Evolutionary conservation across 1,140 invertebrate genomes (phyloP).

Genomic region (Mya arenaria): DNA sequence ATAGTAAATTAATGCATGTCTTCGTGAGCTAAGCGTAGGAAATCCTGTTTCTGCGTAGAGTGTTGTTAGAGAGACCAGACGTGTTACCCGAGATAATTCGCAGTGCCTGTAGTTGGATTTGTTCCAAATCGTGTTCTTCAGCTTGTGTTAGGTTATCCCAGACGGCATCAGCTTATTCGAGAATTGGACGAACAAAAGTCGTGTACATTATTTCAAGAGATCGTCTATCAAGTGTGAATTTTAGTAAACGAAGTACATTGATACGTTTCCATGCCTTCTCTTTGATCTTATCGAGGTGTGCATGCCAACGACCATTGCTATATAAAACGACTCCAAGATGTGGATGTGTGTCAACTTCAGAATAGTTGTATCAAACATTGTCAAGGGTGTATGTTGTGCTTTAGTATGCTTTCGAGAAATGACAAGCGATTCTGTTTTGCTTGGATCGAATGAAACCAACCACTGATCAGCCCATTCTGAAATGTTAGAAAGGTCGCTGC

Average conservation of each 20-base stretch:
- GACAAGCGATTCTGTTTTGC: slow-evolving; percentile 19
- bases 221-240: background rate
- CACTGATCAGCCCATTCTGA: slow-evolving; percentile 16
- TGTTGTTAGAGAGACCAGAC: too few species aligned
- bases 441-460: slow-evolving; percentile 27
- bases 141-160: too few species aligned
- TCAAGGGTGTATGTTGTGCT: background rate
- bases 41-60: too few species aligned
- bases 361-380: background rate
- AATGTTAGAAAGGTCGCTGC: background rate
- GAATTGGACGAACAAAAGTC: background rate
- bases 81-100: too few species aligned
- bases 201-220: slow-evolving; percentile 29
- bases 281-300: slow-evolving; percentile 9
- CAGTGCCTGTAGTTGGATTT: too few species aligned
- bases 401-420: background rate
- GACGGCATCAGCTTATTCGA: too few species aligned
- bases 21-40: too few species aligned
- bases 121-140: too few species aligned
- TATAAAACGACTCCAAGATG: slow-evolving; percentile 15
- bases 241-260: slow-evolving; percentile 5
- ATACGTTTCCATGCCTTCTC: slow-evolving; percentile 14
- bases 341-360: background rate
- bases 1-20: too few species aligned
- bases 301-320: background rate